phyloP scores from a whole-genome alignment of 2,888 invertebrate genomes.

The Fissipunctia ypsillon region DNA sequence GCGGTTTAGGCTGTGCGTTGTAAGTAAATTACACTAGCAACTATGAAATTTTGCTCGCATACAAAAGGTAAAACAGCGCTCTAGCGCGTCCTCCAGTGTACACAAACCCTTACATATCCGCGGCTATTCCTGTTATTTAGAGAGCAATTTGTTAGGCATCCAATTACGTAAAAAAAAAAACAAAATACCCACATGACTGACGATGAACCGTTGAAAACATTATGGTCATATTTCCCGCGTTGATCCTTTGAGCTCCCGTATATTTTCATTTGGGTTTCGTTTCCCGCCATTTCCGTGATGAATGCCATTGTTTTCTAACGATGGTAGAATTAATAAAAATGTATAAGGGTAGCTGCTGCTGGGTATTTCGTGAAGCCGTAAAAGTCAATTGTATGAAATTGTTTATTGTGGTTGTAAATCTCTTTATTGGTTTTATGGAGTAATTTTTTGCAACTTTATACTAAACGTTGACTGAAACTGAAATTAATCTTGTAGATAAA shows the following conservation, averaged over 20 bases:
- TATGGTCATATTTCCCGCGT: constrained; percentile 58
- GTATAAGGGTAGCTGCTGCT: constrained; percentile 19
- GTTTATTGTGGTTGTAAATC: constrained; percentile 46
- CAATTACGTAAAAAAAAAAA: constrained; percentile 76
- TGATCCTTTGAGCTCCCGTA: constrained; percentile 52
- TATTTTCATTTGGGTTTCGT: constrained; percentile 55
- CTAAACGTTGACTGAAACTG: neutral
- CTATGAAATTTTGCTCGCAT: too few relatives aligned
- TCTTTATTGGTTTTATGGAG: constrained; percentile 11
- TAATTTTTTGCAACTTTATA: neutral
- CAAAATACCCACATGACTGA: constrained; percentile 77
- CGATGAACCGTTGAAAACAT: constrained; percentile 60
- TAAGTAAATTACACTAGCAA: too few relatives aligned
- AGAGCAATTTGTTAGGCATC: constrained; percentile 79
- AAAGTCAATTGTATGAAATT: constrained; percentile 47
- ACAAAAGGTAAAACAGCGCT: neutral
- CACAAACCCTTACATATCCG: constrained; percentile 30
- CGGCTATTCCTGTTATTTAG: constrained; percentile 64
- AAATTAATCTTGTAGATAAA: neutral
- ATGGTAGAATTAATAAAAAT: constrained; percentile 51
- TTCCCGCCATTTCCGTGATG: constrained; percentile 52
- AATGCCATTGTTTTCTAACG: constrained; percentile 57
- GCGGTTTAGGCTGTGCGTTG: too few relatives aligned
- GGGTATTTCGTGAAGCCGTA: constrained; percentile 23
- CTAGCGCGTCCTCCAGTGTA: neutral